phyloP scores from a whole-genome alignment of 64 coral and sea anemone species.

The Exaiptasia diaphana region DNA sequence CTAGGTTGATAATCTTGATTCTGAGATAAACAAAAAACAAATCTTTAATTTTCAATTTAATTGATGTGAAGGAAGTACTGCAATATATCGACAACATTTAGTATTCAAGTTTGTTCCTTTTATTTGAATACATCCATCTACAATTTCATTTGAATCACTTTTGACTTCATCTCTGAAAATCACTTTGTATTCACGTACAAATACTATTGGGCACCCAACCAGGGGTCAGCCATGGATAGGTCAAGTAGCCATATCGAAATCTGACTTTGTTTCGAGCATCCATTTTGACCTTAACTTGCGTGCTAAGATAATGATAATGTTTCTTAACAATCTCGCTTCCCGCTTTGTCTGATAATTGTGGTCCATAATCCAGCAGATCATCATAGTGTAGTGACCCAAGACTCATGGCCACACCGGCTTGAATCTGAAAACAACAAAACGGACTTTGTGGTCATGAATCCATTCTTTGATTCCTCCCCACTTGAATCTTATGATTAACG shows the following conservation, averaged over 20 bases:
- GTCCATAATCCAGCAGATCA: slow-evolving; percentile 46
- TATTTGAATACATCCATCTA: too few species aligned
- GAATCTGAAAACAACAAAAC: slow-evolving; percentile 3
- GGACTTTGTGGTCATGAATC: background rate
- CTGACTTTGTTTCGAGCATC: slow-evolving; percentile 28
- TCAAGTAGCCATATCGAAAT: slow-evolving; percentile 47
- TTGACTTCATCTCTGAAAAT: too few species aligned
- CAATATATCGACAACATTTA: too few species aligned
- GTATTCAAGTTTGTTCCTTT: too few species aligned
- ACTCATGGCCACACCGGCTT: slow-evolving; percentile 66
- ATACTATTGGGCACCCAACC: slow-evolving; percentile 68
- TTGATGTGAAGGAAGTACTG: too few species aligned
- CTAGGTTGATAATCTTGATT: too few species aligned
- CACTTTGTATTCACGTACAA: slow-evolving; percentile 41
- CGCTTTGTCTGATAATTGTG: slow-evolving; percentile 9
- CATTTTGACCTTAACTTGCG: slow-evolving; percentile 48
- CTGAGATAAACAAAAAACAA: too few species aligned
- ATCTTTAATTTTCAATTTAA: too few species aligned
- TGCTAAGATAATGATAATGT: slow-evolving; percentile 18
- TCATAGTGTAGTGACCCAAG: slow-evolving; percentile 50
- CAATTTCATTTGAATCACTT: too few species aligned
- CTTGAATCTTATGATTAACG: too few species aligned
- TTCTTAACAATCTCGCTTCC: slow-evolving; percentile 18
- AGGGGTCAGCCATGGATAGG: slow-evolving; percentile 60
- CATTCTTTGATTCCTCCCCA: background rate